Evolutionary conservation across 2,113 vertebrate genomes (phyloP), one percentile per base, ranked within the genome.

Genomic region (Setophaga kirtlandii): DNA sequence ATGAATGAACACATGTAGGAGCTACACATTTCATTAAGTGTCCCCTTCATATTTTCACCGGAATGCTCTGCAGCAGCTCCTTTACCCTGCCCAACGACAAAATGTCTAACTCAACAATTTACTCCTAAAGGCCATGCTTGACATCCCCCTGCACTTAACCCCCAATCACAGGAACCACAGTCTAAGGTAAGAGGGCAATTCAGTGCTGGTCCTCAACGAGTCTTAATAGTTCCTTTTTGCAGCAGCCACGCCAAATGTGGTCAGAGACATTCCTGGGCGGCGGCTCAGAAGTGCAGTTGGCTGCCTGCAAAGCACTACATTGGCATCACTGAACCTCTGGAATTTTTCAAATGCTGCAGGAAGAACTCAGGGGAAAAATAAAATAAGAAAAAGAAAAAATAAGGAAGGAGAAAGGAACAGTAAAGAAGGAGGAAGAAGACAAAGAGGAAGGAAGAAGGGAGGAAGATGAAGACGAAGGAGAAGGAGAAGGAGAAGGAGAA

Each of bases 151-250:
- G 39, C 93, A 95, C 93, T 97, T 97, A 94, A 90, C 83, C 83
- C 79, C 2, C 0, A 93, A 31, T 96, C 89, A 81, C 79, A 94
- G 95, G 87, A 96, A 95, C 93, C 91, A 93, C 90, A 77, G 90
- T 71, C 92, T 63, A 63, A 96, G 85, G 95, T 94, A 96, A 96
- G 89, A 96, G 94, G 87, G 92, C 92, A 93, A 91, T 93, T 94
- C 89, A 96, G 92, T 87, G 86, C 83, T 18, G 6, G 53, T 59
- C 75, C 80, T 96, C 83, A 58, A 84, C 60, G 33, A 64, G 60
- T 14, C 83, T 94, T 94, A 95, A 90, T 88, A 96, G 89, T 76
- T 93, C 55, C 83, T 92, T 78, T 87, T 4, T 67, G 79, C 90
- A 87, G 85, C 52, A 31, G 70, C 1, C 0, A 83, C 96, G 96